A percentile compares a stretch with the other conserved stretches of the same genome.
These are phyloP conservation scores for Drosophila recens DNA, from an alignment of 2,888 invertebrate species.

Conservation along the genomic window DNA sequence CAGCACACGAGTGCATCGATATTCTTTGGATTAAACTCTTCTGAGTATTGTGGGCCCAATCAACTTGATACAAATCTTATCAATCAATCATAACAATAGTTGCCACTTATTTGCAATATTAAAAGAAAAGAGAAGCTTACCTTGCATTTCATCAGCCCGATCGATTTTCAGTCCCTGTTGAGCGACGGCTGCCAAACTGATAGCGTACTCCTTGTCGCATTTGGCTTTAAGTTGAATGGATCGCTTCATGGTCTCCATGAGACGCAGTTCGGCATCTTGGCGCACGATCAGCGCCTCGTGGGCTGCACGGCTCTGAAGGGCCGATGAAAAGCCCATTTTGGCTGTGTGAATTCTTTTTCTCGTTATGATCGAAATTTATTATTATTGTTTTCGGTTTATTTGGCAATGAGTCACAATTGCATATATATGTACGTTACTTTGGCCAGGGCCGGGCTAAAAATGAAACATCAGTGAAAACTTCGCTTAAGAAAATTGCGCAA, in stretches of 20 bases:
- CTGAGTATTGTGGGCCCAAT: not conserved
- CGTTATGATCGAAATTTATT: slow-evolving; percentile 1
- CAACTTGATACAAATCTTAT: slow-evolving; percentile 4
- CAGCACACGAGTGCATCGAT: not conserved
- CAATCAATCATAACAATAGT: not conserved
- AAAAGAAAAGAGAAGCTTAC: slow-evolving; percentile 63
- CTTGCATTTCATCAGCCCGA: slow-evolving; percentile 85
- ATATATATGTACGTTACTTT: slow-evolving; percentile 9
- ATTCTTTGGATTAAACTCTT: not conserved
- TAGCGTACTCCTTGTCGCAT: slow-evolving; percentile 96
- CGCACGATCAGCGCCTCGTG: slow-evolving; percentile 96
- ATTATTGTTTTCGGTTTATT: slow-evolving; percentile 28
- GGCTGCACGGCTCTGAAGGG: slow-evolving; percentile 94
- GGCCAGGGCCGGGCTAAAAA: slow-evolving; percentile 35
- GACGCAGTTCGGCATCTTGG: slow-evolving; percentile 96
- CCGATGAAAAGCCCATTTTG: slow-evolving; percentile 93
- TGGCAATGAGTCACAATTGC: slow-evolving; percentile 57
- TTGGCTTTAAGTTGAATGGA: slow-evolving; percentile 95
- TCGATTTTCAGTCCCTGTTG: slow-evolving; percentile 94
- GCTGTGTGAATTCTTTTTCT: slow-evolving; percentile 2
- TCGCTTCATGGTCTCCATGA: slow-evolving; percentile 96
- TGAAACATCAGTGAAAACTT: slow-evolving; percentile 31
- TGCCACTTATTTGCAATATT: too few species aligned
- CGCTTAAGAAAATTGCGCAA: slow-evolving; percentile 53
- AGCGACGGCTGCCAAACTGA: slow-evolving; percentile 92